phyloP scores from a whole-genome alignment of 2,113 vertebrate species.

The Serilophus lunatus region DNA sequence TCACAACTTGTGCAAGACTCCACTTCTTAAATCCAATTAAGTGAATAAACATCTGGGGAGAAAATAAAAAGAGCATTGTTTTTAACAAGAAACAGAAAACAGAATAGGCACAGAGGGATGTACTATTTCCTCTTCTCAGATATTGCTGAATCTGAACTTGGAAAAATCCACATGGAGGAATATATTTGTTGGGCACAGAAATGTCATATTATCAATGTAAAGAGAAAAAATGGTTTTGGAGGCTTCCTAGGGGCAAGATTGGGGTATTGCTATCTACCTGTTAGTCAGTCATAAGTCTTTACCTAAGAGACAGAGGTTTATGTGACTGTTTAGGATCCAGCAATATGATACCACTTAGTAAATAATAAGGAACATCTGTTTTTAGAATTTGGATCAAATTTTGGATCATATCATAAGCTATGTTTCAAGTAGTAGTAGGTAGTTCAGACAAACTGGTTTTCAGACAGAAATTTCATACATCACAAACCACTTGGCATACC shows the following conservation, averaged over 20 bases:
- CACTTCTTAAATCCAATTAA: background rate
- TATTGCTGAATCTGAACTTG: background rate
- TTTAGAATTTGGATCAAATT: background rate
- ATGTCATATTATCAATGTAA: background rate
- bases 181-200: background rate
- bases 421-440: background rate
- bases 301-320: background rate
- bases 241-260: background rate
- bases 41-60: background rate
- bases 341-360: background rate
- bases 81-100: background rate
- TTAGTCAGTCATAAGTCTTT: background rate
- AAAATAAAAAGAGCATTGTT: background rate
- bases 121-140: background rate
- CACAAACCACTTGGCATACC: background rate
- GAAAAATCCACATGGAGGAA: background rate
- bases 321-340: background rate
- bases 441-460: background rate
- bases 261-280: background rate
- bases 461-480: background rate
- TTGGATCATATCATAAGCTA: background rate
- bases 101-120: background rate
- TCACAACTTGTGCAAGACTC: background rate
- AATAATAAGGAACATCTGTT: background rate
- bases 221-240: background rate